These are phyloP conservation scores for Cariama cristata DNA, from an alignment of 2,113 vertebrate species.

Conservation along the genomic window DNA sequence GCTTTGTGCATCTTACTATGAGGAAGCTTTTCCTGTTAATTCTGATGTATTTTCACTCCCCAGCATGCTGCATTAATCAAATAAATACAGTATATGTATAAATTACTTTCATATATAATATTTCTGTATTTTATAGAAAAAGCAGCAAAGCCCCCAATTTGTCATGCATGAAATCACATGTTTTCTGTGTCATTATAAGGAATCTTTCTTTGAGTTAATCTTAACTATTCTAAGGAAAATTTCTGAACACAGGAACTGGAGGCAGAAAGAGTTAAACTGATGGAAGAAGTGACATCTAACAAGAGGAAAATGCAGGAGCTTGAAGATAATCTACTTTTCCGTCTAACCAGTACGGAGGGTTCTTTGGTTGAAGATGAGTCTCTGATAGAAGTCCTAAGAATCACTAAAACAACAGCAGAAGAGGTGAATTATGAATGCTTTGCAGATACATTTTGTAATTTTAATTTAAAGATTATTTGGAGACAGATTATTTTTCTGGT, in stretches of 20 bases:
- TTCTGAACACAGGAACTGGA: slow-evolving; percentile 80
- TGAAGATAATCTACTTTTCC: slow-evolving; percentile 83
- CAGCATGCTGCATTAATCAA: background rate
- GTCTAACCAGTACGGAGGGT: slow-evolving; percentile 83
- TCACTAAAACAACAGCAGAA: slow-evolving; percentile 84
- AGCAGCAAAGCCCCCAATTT: background rate
- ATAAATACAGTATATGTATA: background rate
- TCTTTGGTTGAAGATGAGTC: slow-evolving; percentile 86
- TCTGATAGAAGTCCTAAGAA: slow-evolving; percentile 81
- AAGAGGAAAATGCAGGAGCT: slow-evolving; percentile 87
- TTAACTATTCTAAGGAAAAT: background rate
- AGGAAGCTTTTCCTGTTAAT: background rate
- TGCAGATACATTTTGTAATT: background rate
- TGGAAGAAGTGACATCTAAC: slow-evolving; percentile 85
- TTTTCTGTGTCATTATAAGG: background rate
- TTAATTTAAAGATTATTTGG: background rate
- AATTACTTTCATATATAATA: background rate
- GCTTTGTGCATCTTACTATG: background rate
- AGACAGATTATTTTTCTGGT: background rate
- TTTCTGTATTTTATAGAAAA: background rate
- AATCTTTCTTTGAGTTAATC: background rate
- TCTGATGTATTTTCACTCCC: background rate
- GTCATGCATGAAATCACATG: background rate
- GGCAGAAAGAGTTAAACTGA: slow-evolving; percentile 81
- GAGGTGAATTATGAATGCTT: slow-evolving; percentile 72